Percentiles rank a stretch among this genome's conserved stretches.
phyloP scores from a whole-genome alignment of 2,113 vertebrate species.

The Syngnathus typhle region DNA sequence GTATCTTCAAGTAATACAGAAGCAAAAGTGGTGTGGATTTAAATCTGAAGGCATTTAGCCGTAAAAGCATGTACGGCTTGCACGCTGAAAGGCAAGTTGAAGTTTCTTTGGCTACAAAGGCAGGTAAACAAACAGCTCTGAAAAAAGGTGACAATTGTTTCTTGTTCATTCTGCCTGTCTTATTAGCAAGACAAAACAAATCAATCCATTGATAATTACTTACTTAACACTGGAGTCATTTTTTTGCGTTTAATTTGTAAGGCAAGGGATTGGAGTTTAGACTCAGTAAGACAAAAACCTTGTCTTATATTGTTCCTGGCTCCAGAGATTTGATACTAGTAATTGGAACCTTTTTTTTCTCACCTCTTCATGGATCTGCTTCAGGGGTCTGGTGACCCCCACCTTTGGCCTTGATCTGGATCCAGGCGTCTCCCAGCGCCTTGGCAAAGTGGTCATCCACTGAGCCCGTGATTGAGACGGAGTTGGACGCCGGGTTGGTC shows the following conservation, averaged over 20 bases:
- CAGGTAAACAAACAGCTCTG: slow-evolving; percentile 12
- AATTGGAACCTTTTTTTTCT: slow-evolving; percentile 35
- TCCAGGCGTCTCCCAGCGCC: slow-evolving; percentile 94
- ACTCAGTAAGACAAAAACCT: slow-evolving; percentile 27
- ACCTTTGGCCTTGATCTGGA: slow-evolving; percentile 93
- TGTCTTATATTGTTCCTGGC: slow-evolving; percentile 74
- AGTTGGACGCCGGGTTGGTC: slow-evolving; percentile 88
- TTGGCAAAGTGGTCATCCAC: slow-evolving; percentile 99
- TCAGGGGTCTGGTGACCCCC: slow-evolving; percentile 51
- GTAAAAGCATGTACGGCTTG: slow-evolving; percentile 53
- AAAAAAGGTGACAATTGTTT: slow-evolving; percentile 22
- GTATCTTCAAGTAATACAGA: slow-evolving; percentile 80
- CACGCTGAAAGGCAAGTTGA: slow-evolving; percentile 30
- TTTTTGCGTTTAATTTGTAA: slow-evolving; percentile 41
- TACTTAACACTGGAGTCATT: slow-evolving; percentile 21
- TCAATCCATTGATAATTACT: slow-evolving; percentile 35
- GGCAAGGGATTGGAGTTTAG: slow-evolving; percentile 48
- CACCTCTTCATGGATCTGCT: slow-evolving; percentile 66
- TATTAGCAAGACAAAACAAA: slow-evolving; percentile 20
- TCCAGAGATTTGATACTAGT: slow-evolving; percentile 74
- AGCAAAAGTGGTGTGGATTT: slow-evolving; percentile 48
- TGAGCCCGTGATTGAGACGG: slow-evolving; percentile 93
- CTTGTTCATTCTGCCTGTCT: slow-evolving; percentile 10
- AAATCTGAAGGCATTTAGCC: slow-evolving; percentile 10
- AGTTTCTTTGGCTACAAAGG: slow-evolving; percentile 60